These are phyloP conservation scores for Syrphus vitripennis DNA, from an alignment of 2,888 invertebrate genomes.

Conservation along the genomic window DNA sequence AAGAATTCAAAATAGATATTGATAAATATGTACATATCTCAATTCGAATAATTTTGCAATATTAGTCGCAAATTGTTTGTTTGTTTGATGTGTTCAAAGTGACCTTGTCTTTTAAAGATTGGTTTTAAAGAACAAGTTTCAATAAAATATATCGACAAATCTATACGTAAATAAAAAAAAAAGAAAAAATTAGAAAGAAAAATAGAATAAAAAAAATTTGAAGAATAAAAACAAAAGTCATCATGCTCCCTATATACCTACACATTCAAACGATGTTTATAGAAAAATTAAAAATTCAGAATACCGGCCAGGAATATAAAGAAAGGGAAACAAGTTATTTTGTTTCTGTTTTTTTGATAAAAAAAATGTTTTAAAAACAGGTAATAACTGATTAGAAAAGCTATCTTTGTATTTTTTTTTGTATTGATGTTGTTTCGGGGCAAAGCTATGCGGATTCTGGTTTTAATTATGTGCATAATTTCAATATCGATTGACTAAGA, in stretches of 20 bases:
- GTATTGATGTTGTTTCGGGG: background rate
- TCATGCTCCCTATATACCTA: conserved; percentile 20
- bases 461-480: conserved; percentile 50
- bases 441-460: conserved; percentile 31
- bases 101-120: background rate
- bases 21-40: background rate
- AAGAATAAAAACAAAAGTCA: conserved; percentile 40
- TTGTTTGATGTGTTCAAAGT: background rate
- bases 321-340: conserved; percentile 56
- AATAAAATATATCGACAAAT: too few relatives aligned
- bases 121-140: conserved; percentile 31
- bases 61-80: background rate
- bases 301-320: conserved; percentile 27
- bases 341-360: background rate
- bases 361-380: conserved; percentile 23
- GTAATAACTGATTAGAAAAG: conserved; percentile 11
- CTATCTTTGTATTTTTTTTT: background rate
- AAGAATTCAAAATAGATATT: background rate
- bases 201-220: background rate
- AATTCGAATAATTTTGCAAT: background rate
- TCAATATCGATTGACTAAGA: conserved; percentile 4
- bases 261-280: background rate
- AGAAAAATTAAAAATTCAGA: conserved; percentile 49
- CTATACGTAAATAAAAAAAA: too few relatives aligned
- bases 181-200: too few relatives aligned